Evolutionary conservation across 2,113 vertebrate genomes (phyloP).

Genomic region (Calypte anna): DNA sequence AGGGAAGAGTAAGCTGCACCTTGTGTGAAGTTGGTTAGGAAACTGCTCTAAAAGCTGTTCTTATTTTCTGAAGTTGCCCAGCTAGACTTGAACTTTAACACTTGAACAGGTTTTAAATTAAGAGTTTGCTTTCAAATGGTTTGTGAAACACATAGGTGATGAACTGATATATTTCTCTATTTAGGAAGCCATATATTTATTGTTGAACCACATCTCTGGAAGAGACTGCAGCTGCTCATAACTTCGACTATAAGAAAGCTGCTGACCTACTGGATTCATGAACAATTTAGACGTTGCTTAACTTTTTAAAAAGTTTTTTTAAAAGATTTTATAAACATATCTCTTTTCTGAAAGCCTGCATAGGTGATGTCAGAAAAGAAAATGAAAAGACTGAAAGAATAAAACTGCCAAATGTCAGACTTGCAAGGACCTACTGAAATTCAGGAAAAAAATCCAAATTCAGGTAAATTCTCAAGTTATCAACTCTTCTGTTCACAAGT

Average conservation of each 20-base stretch:
- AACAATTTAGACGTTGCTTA: neutral
- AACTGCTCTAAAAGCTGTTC: neutral
- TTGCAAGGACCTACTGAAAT: conserved; percentile 21
- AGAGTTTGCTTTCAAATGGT: neutral
- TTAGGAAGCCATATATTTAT: neutral
- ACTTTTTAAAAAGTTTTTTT: neutral
- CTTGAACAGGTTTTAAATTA: neutral
- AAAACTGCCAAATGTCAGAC: conserved; percentile 31
- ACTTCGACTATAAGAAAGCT: neutral
- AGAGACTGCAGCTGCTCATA: neutral
- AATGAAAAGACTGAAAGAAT: neutral
- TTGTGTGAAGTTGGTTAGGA: neutral
- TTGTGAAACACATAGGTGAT: neutral
- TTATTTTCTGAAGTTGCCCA: neutral
- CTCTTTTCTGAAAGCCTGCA: neutral
- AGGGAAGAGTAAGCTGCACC: neutral
- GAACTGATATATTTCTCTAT: neutral
- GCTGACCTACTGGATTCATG: neutral
- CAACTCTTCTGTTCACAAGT: conserved; percentile 57
- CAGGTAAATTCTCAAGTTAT: conserved; percentile 58
- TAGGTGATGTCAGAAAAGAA: neutral
- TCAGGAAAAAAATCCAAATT: conserved; percentile 40
- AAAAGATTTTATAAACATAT: neutral
- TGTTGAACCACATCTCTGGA: neutral
- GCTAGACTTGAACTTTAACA: neutral